Evolutionary conservation across 2,888 invertebrate genomes (phyloP).

Genomic region (Pyrgus malvae): DNA sequence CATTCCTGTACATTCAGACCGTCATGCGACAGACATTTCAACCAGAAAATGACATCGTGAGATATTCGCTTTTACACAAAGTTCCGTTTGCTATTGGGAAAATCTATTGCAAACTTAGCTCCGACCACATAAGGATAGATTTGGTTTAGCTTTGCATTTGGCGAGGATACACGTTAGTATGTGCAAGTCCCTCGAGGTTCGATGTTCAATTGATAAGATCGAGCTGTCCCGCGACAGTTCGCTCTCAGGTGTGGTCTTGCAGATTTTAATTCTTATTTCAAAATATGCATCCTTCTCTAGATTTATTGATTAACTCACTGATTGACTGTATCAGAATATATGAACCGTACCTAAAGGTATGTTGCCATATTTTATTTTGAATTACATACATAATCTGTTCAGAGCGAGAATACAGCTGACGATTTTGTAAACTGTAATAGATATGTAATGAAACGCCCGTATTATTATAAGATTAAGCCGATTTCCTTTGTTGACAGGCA

Average conservation of each 20-base stretch:
- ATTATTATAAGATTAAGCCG: too few species aligned
- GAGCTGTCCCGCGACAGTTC: conserved; percentile 37
- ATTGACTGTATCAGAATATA: too few species aligned
- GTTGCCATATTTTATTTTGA: too few species aligned
- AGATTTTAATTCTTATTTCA: conserved; percentile 21
- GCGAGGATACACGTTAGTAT: background rate
- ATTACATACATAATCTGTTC: too few species aligned
- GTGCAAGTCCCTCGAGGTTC: conserved; percentile 39
- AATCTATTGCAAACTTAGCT: background rate
- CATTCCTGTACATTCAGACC: conserved; percentile 19
- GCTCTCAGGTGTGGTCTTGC: conserved; percentile 63
- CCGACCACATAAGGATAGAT: background rate
- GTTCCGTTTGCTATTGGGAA: conserved; percentile 31
- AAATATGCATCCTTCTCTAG: background rate
- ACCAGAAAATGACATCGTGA: conserved; percentile 56
- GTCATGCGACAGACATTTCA: conserved; percentile 35
- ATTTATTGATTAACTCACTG: too few species aligned
- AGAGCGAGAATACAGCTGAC: too few species aligned
- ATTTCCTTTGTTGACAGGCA: too few species aligned
- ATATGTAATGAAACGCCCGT: too few species aligned
- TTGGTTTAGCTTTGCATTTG: background rate
- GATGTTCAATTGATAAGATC: conserved; percentile 63
- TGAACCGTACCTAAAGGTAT: too few species aligned
- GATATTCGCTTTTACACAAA: conserved; percentile 45
- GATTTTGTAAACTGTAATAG: too few species aligned